Evolutionary conservation across 2,113 vertebrate species (phyloP).

Genomic region (Sphaerodactylus townsendi): DNA sequence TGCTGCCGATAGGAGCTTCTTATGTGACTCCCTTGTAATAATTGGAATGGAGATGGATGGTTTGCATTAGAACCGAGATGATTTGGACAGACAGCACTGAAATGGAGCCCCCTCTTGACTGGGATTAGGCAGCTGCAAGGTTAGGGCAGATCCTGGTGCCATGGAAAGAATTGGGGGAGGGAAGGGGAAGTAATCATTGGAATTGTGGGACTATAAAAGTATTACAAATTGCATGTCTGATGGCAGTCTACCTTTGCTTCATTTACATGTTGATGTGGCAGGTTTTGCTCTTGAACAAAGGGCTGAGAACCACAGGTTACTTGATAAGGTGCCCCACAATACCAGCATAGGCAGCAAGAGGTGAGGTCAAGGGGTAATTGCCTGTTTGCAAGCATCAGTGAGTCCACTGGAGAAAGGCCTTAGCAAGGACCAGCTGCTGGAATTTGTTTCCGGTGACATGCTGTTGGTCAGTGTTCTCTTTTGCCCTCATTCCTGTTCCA

Average conservation of each 20-base stretch:
- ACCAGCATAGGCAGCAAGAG: background rate
- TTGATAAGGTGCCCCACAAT: background rate
- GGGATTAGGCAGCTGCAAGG: background rate
- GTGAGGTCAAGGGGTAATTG: background rate
- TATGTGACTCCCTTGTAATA: slow-evolving; percentile 15
- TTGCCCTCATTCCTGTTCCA: background rate
- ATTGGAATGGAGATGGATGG: slow-evolving; percentile 35
- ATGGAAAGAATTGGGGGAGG: background rate
- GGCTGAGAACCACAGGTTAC: background rate
- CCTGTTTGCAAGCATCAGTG: background rate
- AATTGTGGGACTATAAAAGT: background rate
- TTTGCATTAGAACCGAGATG: background rate
- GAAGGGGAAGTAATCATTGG: background rate
- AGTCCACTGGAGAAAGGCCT: background rate
- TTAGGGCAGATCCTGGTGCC: background rate
- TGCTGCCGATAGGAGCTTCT: slow-evolving; percentile 27
- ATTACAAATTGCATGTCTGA: background rate
- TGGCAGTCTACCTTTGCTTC: background rate
- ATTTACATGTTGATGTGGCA: background rate
- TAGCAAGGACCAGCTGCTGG: background rate
- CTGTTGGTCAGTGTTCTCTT: background rate
- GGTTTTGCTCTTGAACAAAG: background rate
- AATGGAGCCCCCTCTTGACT: background rate
- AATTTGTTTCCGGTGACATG: background rate
- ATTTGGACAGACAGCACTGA: background rate